A percentile compares a stretch with the other conserved stretches of the same genome.
These are phyloP conservation scores for Batillaria attramentaria DNA, from an alignment of 1,140 invertebrate species.

Conservation along the genomic window DNA sequence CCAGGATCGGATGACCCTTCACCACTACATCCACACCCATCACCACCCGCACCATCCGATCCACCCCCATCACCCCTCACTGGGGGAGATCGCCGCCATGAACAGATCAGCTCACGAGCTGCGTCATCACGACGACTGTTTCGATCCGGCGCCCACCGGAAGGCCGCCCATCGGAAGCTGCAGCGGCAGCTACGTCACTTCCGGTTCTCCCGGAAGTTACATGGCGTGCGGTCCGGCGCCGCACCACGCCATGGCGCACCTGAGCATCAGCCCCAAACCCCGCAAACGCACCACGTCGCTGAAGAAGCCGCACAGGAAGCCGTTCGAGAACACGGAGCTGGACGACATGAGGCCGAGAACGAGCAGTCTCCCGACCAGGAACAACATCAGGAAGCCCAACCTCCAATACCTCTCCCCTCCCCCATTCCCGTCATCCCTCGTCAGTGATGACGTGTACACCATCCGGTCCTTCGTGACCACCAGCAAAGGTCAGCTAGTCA, in stretches of 20 bases:
- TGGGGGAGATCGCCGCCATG: not conserved
- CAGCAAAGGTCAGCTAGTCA: conserved; percentile 91
- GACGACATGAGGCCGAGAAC: conserved; percentile 60
- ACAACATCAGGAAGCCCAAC: conserved; percentile 45
- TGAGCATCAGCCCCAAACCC: conserved; percentile 40
- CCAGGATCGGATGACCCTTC: not conserved
- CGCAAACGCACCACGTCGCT: conserved; percentile 49
- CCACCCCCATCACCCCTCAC: not conserved
- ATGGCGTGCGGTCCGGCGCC: not conserved
- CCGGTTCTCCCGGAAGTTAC: not conserved
- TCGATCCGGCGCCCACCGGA: too few relatives aligned
- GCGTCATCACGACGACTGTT: not conserved
- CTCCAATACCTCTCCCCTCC: conserved; percentile 47
- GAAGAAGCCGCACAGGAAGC: conserved; percentile 47
- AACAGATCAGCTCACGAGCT: not conserved
- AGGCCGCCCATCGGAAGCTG: too few relatives aligned
- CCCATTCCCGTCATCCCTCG: conserved; percentile 25
- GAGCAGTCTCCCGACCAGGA: conserved; percentile 58
- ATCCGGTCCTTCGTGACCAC: conserved; percentile 91
- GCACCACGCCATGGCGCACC: conserved; percentile 21
- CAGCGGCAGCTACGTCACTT: not conserved
- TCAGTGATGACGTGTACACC: conserved; percentile 82
- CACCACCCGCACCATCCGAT: not conserved
- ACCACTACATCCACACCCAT: not conserved
- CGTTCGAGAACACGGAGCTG: conserved; percentile 45